phyloP scores from a whole-genome alignment of 2,113 vertebrate genomes.

The Archocentrus centrarchus region DNA sequence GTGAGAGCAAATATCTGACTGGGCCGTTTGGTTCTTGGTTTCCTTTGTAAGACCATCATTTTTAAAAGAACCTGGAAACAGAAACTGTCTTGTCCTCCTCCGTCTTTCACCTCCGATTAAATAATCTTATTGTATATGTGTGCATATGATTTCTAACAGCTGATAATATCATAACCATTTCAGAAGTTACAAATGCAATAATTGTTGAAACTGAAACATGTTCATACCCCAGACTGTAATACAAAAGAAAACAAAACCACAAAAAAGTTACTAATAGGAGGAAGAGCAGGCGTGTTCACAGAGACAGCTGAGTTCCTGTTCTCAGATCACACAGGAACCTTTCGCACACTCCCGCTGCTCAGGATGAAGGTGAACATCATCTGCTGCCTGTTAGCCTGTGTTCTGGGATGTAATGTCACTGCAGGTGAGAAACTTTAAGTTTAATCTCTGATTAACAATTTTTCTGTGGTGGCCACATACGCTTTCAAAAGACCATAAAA shows the following conservation, averaged over 20 bases:
- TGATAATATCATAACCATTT: too few relatives aligned
- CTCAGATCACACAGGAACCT: background rate
- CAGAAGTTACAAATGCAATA: too few relatives aligned
- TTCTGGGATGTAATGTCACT: fast-evolving
- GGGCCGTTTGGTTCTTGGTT: too few relatives aligned
- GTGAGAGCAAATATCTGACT: too few relatives aligned
- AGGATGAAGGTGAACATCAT: background rate
- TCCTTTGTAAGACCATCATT: too few relatives aligned
- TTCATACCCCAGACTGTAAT: too few relatives aligned
- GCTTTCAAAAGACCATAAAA: background rate
- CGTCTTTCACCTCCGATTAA: too few relatives aligned
- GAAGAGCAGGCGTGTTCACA: background rate
- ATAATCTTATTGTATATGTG: too few relatives aligned
- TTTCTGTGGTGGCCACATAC: background rate
- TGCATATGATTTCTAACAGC: too few relatives aligned
- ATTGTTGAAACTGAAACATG: too few relatives aligned
- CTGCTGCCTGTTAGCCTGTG: background rate
- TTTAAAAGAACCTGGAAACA: too few relatives aligned
- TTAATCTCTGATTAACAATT: background rate
- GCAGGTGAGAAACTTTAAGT: background rate
- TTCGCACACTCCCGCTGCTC: background rate
- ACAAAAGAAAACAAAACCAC: background rate
- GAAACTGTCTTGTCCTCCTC: too few relatives aligned
- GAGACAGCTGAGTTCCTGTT: background rate
- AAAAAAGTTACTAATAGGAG: background rate